These are phyloP conservation scores for Ceyx erithaca DNA, from an alignment of 2,797 vertebrate species.

Conservation along the genomic window DNA sequence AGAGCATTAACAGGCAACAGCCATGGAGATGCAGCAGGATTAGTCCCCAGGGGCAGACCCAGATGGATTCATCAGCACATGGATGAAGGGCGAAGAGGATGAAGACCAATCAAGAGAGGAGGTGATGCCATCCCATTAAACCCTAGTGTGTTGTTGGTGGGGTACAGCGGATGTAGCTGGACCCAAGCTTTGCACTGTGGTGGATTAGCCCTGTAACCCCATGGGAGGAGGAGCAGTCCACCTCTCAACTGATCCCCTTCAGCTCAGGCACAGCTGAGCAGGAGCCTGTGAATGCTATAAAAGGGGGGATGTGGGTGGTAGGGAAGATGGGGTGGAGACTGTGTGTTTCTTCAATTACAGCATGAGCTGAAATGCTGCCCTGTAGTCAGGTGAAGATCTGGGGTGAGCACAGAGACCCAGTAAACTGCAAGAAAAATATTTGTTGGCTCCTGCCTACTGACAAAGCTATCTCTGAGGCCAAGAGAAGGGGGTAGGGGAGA, in stretches of 20 bases:
- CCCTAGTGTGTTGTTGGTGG: not conserved
- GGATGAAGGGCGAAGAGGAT: not conserved
- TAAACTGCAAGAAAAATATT: not conserved
- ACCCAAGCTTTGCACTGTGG: not conserved
- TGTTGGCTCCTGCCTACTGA: not conserved
- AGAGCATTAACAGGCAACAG: not conserved
- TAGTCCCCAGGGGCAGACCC: not conserved
- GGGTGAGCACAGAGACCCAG: too few species aligned
- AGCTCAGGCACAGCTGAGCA: not conserved
- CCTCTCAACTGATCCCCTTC: not conserved
- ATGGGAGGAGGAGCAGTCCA: not conserved
- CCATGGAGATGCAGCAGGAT: not conserved
- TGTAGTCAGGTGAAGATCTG: not conserved
- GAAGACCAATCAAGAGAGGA: not conserved
- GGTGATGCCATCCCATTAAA: not conserved
- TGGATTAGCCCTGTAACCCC: not conserved
- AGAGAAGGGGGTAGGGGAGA: not conserved
- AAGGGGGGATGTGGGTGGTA: not conserved
- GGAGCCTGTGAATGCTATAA: not conserved
- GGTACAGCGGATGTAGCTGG: not conserved
- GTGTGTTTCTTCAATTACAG: accelerated
- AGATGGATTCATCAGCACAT: not conserved
- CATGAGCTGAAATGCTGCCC: not conserved
- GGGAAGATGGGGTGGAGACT: accelerated
- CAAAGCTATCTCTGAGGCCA: not conserved